phyloP scores from a whole-genome alignment of 2,888 invertebrate genomes.

The Clanis bilineata region DNA sequence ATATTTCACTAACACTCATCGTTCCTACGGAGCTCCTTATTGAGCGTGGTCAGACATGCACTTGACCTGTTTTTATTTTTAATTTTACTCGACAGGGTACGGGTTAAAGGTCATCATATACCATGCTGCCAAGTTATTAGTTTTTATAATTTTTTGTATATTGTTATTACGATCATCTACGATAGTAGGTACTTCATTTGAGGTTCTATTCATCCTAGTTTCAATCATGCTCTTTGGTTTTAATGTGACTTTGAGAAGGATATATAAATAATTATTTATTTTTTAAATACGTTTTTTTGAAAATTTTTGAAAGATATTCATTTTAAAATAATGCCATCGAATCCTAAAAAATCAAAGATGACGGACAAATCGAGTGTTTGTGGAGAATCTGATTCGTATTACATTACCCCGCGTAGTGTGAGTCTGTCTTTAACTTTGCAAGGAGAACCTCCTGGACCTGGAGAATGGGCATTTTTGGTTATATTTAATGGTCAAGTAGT shows the following conservation, averaged over 20 bases:
- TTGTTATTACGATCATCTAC: too few relatives aligned
- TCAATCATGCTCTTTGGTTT: too few relatives aligned
- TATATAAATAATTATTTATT: not conserved
- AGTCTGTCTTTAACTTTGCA: conserved; percentile 41
- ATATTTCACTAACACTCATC: too few relatives aligned
- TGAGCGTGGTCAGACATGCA: too few relatives aligned
- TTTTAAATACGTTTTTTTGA: not conserved
- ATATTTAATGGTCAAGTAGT: conserved; percentile 53
- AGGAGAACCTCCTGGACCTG: conserved; percentile 44
- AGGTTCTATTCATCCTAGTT: too few relatives aligned
- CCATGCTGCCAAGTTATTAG: too few relatives aligned
- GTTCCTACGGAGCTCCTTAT: too few relatives aligned
- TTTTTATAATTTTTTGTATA: too few relatives aligned
- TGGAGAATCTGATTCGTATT: conserved; percentile 39
- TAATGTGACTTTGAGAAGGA: not conserved
- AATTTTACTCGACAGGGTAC: too few relatives aligned
- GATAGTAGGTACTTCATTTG: too few relatives aligned
- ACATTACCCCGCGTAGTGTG: conserved; percentile 35
- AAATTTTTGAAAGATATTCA: not conserved
- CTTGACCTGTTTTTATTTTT: too few relatives aligned
- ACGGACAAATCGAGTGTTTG: conserved; percentile 39
- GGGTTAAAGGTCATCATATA: too few relatives aligned
- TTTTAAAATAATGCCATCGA: not conserved
- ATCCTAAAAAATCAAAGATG: conserved; percentile 25
- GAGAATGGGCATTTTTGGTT: conserved; percentile 48